Evolutionary conservation across 1,140 invertebrate genomes (phyloP).

Genomic region (Samia ricini): DNA sequence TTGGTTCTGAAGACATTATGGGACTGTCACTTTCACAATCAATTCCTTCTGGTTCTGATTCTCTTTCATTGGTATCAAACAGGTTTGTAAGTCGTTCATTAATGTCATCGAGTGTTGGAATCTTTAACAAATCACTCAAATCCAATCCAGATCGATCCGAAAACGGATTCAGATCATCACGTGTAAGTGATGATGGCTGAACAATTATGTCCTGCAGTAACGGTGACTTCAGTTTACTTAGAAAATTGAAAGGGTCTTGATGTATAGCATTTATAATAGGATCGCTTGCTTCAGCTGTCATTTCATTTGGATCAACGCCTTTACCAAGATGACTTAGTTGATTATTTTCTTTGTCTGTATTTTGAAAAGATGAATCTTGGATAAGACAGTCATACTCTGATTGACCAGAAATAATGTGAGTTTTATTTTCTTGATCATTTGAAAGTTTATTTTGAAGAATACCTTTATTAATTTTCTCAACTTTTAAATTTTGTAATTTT

Average conservation of each 20-base stretch:
- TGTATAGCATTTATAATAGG: conserved; percentile 14
- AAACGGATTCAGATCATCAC: background rate
- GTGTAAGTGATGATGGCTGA: background rate
- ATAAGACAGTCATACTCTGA: background rate
- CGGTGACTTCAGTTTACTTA: conserved; percentile 9
- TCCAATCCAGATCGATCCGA: background rate
- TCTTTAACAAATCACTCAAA: background rate
- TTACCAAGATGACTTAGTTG: background rate
- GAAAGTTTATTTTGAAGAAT: background rate
- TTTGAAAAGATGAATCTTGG: background rate
- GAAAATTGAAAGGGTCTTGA: conserved; percentile 14
- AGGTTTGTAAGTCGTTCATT: conserved; percentile 24
- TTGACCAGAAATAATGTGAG: background rate
- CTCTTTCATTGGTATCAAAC: conserved; percentile 20
- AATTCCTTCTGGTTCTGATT: conserved; percentile 2
- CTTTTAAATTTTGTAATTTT: background rate
- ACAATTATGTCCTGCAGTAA: conserved; percentile 9
- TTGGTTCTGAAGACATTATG: conserved; percentile 24
- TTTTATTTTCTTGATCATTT: background rate
- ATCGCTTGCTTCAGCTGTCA: conserved; percentile 35
- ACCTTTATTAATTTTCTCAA: background rate
- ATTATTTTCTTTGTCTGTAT: background rate
- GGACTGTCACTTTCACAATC: conserved; percentile 5
- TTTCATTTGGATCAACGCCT: conserved; percentile 22
- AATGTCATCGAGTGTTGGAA: conserved; percentile 26